Base-by-base conservation (phyloP, 2,888 invertebrate species). In the Calliphora vomitoria region DNA sequence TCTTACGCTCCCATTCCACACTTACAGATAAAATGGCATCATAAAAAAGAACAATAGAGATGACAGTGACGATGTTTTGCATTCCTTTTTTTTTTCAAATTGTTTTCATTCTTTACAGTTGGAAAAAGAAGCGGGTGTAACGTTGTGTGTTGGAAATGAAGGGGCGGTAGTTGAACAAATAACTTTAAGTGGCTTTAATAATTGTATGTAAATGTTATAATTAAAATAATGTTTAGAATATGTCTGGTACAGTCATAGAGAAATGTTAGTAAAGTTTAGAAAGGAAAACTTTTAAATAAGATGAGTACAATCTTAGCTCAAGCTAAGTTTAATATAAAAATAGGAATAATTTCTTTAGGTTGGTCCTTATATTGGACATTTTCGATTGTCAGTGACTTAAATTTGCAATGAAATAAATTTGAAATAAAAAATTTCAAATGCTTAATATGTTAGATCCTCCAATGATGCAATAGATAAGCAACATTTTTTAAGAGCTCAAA, bases 101-200 rank as follows among this genome's bases (percentile, higher is more conserved):
- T 69, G 15, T 41, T 55, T 41, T 41, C 13, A 47, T 55, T 55
- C 38, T 55, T 53, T 50, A n/a, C 41, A 20, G 11, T 13, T 66
- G 35, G 15, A 6, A 31, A 41, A 41, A 38, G 0, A 66, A 66
- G 25, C 41, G 15, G 5, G 41, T 66, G 18, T 41, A 31, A 55
- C 50, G 25, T 38, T 15, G 60, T 60, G 38, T 64, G 8, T 11
- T 44, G 13, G 11, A 66, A 41, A 66, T 44, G 10, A 66, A 20
- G 41, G 20, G 66, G 41, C 8, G 35, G 18, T 13, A 13, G 18
- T 66, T 66, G 13, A 55, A 72, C 53, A 72, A 72, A 55, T 13
- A 55, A 72, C 35, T 72, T 38, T 72, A 72, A 72, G 55, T 38
- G 71, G 55, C 20, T 41, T 53, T 55, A 72, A 72, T 71, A 53